Conservation (phyloP, 1,140 invertebrate genomes). For the Araneus ventricosus region DNA sequence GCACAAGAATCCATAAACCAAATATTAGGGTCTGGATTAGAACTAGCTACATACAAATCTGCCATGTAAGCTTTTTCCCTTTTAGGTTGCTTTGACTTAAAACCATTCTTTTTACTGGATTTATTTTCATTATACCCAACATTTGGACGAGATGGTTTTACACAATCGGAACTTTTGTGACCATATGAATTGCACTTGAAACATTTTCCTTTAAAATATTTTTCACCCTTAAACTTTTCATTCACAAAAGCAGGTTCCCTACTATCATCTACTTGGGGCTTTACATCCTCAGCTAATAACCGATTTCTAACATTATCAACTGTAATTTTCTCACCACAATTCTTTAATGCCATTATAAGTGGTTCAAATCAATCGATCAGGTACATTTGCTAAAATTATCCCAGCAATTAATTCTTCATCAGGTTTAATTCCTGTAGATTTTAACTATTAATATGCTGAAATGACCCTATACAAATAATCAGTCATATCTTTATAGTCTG, state of each 20-base stretch:
- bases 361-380: constrained; percentile 49
- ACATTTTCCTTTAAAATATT: constrained; percentile 26
- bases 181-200: constrained; percentile 41
- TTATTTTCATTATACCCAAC: too few relatives aligned
- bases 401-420: constrained; percentile 38
- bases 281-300: constrained; percentile 38
- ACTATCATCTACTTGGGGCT: neutral
- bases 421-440: neutral
- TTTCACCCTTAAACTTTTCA: neutral
- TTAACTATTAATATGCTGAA: constrained; percentile 50
- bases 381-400: constrained; percentile 38
- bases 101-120: too few relatives aligned
- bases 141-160: too few relatives aligned
- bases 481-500: constrained; percentile 37
- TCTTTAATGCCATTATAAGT: constrained; percentile 46
- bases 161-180: constrained; percentile 20
- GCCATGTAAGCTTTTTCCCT: too few relatives aligned
- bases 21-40: too few relatives aligned
- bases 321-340: constrained; percentile 31
- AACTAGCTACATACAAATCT: too few relatives aligned
- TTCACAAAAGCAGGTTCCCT: neutral
- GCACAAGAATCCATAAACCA: too few relatives aligned
- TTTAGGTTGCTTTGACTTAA: too few relatives aligned
- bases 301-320: constrained; percentile 25
- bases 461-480: constrained; percentile 14